Percentiles rank a stretch among this genome's conserved stretches.
These are phyloP conservation scores for Micoletzkya japonica DNA, from an alignment of 2,888 invertebrate genomes.

Conservation along the genomic window DNA sequence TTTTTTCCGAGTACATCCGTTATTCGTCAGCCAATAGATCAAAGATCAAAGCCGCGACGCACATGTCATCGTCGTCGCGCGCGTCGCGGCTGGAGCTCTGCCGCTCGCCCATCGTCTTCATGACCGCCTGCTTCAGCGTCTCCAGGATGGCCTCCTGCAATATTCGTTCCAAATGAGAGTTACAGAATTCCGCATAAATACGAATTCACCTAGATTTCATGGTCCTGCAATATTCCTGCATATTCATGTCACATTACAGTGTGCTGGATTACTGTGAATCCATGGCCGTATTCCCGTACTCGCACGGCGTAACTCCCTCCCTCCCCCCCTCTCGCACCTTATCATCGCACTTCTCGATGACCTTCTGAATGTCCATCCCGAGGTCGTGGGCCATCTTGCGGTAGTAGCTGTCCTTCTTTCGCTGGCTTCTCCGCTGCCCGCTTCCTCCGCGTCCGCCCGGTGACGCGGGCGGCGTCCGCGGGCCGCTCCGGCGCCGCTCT, in stretches of 20 bases:
- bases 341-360: constrained; percentile 22
- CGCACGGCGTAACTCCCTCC: background rate
- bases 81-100: too few species aligned
- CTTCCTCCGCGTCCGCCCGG: constrained; percentile 8
- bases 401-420: background rate
- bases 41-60: too few species aligned
- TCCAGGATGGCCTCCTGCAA: constrained; percentile 33
- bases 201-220: background rate
- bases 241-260: background rate
- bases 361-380: constrained; percentile 11
- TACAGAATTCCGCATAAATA: background rate
- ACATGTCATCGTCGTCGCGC: too few species aligned
- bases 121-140: constrained; percentile 30
- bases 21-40: too few species aligned
- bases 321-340: background rate
- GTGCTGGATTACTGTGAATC: background rate
- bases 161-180: background rate
- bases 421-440: background rate
- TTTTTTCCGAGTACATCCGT: too few species aligned
- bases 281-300: background rate
- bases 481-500: constrained; percentile 29
- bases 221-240: too few species aligned
- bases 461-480: constrained; percentile 42
- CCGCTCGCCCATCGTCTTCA: background rate
- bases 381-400: constrained; percentile 11